Conservation (phyloP, 2,888 invertebrate genomes). For the Muschampia staudingeri region DNA sequence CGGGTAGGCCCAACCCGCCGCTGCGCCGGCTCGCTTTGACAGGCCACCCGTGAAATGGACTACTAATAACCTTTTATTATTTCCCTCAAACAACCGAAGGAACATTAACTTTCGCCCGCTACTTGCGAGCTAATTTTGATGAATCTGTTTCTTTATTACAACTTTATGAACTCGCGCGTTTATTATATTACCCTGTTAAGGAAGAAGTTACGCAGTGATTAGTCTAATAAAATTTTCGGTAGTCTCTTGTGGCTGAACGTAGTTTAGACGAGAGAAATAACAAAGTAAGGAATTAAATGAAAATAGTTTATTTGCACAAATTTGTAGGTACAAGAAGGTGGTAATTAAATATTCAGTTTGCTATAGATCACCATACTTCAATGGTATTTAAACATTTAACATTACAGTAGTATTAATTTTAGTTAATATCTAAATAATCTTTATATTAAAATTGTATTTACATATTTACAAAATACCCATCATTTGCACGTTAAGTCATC, state of each 20-base stretch:
- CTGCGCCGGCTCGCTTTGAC: slow-evolving; percentile 69
- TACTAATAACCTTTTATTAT: slow-evolving; percentile 68
- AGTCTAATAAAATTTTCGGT: background rate
- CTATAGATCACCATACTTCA: too few relatives aligned
- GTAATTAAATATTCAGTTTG: too few relatives aligned
- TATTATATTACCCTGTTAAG: slow-evolving; percentile 33
- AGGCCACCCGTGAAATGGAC: slow-evolving; percentile 70
- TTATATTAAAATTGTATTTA: too few relatives aligned
- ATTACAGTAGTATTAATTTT: too few relatives aligned
- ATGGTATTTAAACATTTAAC: too few relatives aligned
- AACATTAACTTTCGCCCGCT: slow-evolving; percentile 46
- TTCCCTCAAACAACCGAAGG: slow-evolving; percentile 53
- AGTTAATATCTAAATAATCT: too few relatives aligned
- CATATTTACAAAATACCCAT: too few relatives aligned
- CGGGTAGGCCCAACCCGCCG: background rate
- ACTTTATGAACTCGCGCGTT: slow-evolving; percentile 43
- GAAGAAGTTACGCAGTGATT: slow-evolving; percentile 36
- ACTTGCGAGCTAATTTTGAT: slow-evolving; percentile 62
- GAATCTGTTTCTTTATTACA: slow-evolving; percentile 56
- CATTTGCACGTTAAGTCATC: too few relatives aligned
- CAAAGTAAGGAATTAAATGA: too few relatives aligned
- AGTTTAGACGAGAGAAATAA: background rate
- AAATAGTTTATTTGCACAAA: too few relatives aligned
- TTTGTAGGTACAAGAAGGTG: too few relatives aligned
- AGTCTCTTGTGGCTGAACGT: slow-evolving; percentile 10